phyloP scores from a whole-genome alignment of 2,888 invertebrate species.

The Eupithecia dodoneata region DNA sequence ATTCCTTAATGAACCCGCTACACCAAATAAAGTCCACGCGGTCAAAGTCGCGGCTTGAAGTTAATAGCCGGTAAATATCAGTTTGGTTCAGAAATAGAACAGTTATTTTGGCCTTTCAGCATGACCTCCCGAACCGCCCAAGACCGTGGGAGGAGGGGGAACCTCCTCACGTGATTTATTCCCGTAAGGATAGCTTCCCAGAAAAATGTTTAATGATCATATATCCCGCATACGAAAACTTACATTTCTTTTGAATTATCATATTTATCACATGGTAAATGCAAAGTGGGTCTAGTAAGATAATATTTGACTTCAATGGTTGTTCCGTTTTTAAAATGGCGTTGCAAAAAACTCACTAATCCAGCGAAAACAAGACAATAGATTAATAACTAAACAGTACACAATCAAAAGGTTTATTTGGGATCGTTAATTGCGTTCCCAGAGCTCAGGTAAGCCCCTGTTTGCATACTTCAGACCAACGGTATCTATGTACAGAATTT shows the following conservation, averaged over 20 bases:
- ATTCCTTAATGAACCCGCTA: not conserved
- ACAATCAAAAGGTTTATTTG: conserved; percentile 41
- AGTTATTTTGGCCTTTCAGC: conserved; percentile 59
- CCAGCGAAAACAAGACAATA: conserved; percentile 16
- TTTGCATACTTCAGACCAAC: conserved; percentile 41
- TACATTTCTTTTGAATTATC: not conserved
- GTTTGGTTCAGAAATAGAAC: conserved; percentile 61
- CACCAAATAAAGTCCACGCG: not conserved
- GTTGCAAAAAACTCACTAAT: conserved; percentile 7
- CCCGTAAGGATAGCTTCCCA: conserved; percentile 55
- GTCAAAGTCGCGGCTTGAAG: not conserved
- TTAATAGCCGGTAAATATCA: conserved; percentile 42
- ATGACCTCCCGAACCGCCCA: conserved; percentile 52
- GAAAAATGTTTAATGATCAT: conserved; percentile 59
- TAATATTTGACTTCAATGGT: not conserved
- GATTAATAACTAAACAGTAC: conserved; percentile 32
- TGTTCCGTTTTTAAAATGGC: not conserved
- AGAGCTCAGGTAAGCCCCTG: conserved; percentile 40
- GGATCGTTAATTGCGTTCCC: conserved; percentile 41
- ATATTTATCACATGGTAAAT: not conserved
- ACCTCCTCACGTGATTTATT: conserved; percentile 64
- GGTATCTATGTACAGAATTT: conserved; percentile 35
- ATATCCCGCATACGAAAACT: not conserved
- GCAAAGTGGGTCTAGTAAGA: not conserved
- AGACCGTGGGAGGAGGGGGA: conserved; percentile 45